A percentile compares a stretch with the other conserved stretches of the same genome.
These are phyloP conservation scores for Sceloporus tristichus DNA, from an alignment of 2,113 vertebrate species.

Conservation along the genomic window DNA sequence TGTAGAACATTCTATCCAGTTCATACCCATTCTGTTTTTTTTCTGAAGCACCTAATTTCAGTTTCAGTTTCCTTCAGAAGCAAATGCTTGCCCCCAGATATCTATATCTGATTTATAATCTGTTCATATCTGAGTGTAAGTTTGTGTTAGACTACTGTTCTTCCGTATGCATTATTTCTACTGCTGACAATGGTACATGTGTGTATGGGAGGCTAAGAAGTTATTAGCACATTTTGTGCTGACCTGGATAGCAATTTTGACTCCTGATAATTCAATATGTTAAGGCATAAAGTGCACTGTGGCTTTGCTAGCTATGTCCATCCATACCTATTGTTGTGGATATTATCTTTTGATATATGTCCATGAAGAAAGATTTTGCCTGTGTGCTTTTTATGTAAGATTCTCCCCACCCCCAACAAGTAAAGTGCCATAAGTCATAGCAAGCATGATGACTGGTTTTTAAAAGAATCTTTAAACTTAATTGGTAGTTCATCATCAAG, in stretches of 20 bases:
- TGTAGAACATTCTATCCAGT: too few species aligned
- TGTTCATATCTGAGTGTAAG: background rate
- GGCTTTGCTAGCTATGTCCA: background rate
- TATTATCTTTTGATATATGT: background rate
- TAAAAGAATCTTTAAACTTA: background rate
- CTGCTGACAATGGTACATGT: too few species aligned
- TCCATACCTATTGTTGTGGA: background rate
- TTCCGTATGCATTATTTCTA: background rate
- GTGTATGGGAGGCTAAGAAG: too few species aligned
- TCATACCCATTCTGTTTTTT: too few species aligned
- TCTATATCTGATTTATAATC: background rate
- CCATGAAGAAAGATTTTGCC: background rate
- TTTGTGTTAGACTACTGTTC: background rate
- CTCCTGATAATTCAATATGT: background rate
- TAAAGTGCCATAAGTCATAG: background rate
- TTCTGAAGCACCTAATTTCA: too few species aligned
- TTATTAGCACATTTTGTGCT: background rate
- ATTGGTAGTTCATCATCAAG: background rate
- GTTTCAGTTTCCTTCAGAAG: too few species aligned
- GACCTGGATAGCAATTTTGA: background rate
- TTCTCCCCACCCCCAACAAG: background rate
- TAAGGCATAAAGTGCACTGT: background rate
- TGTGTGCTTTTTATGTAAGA: background rate
- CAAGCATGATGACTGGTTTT: background rate
- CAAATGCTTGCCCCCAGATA: background rate